A percentile compares a stretch with the other conserved stretches of the same genome.
These are phyloP conservation scores for Chrysogorgia sp. DNA, from an alignment of 92 coral and sea anemone genomes.

Conservation along the genomic window DNA sequence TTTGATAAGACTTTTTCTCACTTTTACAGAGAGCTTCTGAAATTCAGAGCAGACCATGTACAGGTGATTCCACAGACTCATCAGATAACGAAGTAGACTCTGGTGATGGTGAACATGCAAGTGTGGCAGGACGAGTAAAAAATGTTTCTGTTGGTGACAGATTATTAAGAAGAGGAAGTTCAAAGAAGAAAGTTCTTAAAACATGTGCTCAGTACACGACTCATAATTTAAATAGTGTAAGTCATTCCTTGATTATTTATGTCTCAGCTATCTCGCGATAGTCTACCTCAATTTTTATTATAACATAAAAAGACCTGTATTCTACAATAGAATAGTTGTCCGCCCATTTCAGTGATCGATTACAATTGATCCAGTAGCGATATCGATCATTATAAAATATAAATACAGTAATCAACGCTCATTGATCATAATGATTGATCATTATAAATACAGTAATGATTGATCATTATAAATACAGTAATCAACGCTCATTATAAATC, in stretches of 20 bases:
- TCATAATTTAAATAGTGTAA: constrained; percentile 90
- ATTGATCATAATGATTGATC: too few species aligned
- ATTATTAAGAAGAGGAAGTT: constrained; percentile 29
- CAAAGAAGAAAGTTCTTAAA: constrained; percentile 74
- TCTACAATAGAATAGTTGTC: too few species aligned
- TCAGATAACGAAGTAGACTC: constrained; percentile 73
- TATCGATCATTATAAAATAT: too few species aligned
- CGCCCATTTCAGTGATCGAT: too few species aligned
- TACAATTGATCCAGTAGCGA: too few species aligned
- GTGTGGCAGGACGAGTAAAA: constrained; percentile 4
- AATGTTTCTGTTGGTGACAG: constrained; percentile 34
- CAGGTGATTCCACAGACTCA: constrained; percentile 97
- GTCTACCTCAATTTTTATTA: neutral
- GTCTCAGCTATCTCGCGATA: neutral
- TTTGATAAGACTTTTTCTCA: constrained; percentile 9
- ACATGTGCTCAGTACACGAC: constrained; percentile 98
- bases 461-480: too few species aligned
- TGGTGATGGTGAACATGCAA: constrained; percentile 7
- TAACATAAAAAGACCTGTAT: too few species aligned
- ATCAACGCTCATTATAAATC: too few species aligned
- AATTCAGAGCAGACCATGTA: constrained; percentile 80
- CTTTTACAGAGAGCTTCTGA: constrained; percentile 83
- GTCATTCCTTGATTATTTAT: neutral
- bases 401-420: too few species aligned
- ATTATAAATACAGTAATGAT: too few species aligned